Evolutionary conservation across 1,140 invertebrate species (phyloP).

Genomic region (Scaptomyza montana): DNA sequence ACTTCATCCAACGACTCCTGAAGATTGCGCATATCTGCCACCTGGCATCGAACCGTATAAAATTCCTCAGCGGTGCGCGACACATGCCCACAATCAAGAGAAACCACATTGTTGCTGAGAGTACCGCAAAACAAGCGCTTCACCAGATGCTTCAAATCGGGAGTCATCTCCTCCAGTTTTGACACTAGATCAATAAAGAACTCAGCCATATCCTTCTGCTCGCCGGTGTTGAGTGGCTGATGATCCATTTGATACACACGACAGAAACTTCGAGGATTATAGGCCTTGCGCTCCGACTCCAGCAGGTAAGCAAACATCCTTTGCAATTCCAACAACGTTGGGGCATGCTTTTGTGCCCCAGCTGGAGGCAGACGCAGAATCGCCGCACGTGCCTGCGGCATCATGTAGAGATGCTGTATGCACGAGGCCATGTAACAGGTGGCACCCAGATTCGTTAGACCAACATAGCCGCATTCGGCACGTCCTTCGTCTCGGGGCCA

Average conservation of each 20-base stretch:
- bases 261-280: slow-evolving; percentile 97
- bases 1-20: slow-evolving; percentile 98
- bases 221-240: slow-evolving; percentile 96
- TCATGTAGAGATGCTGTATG: slow-evolving; percentile 98
- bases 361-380: slow-evolving; percentile 87
- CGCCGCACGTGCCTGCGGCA: slow-evolving; percentile 93
- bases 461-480: slow-evolving; percentile 97
- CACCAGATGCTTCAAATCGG: slow-evolving; percentile 94
- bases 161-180: slow-evolving; percentile 97
- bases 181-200: slow-evolving; percentile 98
- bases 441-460: slow-evolving; percentile 96
- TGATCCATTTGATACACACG: slow-evolving; percentile 98
- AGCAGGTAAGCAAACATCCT: slow-evolving; percentile 97
- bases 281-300: slow-evolving; percentile 97
- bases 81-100: slow-evolving; percentile 96
- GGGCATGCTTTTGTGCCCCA: slow-evolving; percentile 90
- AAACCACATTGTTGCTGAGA: slow-evolving; percentile 97
- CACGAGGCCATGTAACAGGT: slow-evolving; percentile 99
- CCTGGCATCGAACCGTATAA: slow-evolving; percentile 97
- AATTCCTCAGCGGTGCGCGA: slow-evolving; percentile 97
- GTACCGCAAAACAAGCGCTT: slow-evolving; percentile 97
- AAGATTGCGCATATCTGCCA: slow-evolving; percentile 97
- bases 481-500: slow-evolving; percentile 98
- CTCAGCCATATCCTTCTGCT: slow-evolving; percentile 99
- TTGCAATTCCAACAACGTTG: slow-evolving; percentile 93